phyloP scores from a whole-genome alignment of 2,888 invertebrate genomes.

The Zaprionus obscuricornis region DNA sequence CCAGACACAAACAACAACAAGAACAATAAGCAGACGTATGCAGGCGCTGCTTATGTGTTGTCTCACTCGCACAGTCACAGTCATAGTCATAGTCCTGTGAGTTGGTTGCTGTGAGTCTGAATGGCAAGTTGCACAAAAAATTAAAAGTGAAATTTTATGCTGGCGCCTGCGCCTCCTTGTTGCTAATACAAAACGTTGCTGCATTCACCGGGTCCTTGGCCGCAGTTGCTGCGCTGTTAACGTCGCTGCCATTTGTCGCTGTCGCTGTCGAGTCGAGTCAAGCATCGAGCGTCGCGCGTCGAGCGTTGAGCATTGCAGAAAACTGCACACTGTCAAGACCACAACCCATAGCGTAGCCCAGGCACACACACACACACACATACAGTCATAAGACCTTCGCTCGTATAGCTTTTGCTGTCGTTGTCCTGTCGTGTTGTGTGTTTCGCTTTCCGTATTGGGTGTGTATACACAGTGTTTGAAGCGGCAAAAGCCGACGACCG shows the following conservation, averaged over 20 bases:
- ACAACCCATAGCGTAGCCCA: conserved; percentile 55
- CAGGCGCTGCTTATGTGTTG: conserved; percentile 39
- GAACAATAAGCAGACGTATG: conserved; percentile 21
- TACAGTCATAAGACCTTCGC: conserved; percentile 61
- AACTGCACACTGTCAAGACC: conserved; percentile 78
- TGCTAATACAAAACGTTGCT: conserved; percentile 28
- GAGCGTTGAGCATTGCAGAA: conserved; percentile 16
- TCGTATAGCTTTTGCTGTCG: conserved; percentile 58
- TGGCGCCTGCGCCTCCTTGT: conserved; percentile 68
- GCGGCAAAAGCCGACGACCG: conserved; percentile 79
- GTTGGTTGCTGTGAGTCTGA: conserved; percentile 43
- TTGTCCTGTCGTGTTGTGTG: conserved; percentile 67
- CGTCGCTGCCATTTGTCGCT: conserved; percentile 16
- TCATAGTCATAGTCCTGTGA: conserved; percentile 27
- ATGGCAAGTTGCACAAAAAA: conserved; percentile 79
- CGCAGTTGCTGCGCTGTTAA: conserved; percentile 68
- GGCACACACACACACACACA: conserved; percentile 21
- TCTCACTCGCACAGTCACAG: conserved; percentile 58
- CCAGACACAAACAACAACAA: conserved; percentile 68
- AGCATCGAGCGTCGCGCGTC: no score
- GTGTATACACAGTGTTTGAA: conserved; percentile 69
- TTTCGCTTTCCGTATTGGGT: conserved; percentile 83
- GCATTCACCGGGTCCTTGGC: conserved; percentile 75
- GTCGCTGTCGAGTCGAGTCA: conserved; percentile 18
- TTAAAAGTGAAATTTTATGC: conserved; percentile 83